Base-by-base conservation (phyloP, 2,113 vertebrate genomes). In the Dromas ardeola region DNA sequence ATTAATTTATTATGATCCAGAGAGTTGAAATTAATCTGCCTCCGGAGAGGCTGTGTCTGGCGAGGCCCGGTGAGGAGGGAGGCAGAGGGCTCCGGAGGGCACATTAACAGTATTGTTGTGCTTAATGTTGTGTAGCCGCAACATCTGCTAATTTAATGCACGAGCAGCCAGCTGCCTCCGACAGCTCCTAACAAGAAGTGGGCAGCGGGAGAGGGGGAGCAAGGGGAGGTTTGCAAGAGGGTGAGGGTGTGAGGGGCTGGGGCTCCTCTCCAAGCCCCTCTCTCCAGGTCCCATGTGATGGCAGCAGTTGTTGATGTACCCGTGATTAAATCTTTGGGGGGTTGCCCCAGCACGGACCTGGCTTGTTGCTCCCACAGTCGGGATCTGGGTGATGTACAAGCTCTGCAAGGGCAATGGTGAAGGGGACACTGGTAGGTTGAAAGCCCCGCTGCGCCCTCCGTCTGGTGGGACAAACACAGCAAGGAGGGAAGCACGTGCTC, bases 1-100 rank as follows among this genome's bases (percentile, higher is more conserved):
- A 98, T 98, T 98, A 99, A 99, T 99, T 98, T 99, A 98, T 98
- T 97, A 97, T 98, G 97, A 98, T 98, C 98, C 86, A 96, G 97
- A 98, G 98, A 98, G 98, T 98, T 98, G 95, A 97, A 98, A 98
- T 98, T 99, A 98, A 98, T 97, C 97, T 97, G 96, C 95, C 95
- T 98, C 97, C 38, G 36, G 97, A 97, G 96, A 97, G 96, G 91
- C 85, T 88, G 86, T 86, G 92, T 96, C 96, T 97, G 95, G 94
- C 4, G 8, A 93, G 95, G 81, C 96, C 92, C 4, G 0, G 87
- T 74, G 92, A 95, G 95, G 91, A 94, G 86, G 90, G 71, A 93
- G 78, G 79, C 95, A 91, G 92, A 94, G 92, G 96, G 93, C 90
- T 97, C 91, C 1, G 12, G 87, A 96, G 96, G 97, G 96, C 96